Evolutionary conservation across 2,888 invertebrate species (phyloP), one percentile per base, ranked within the genome.

Genomic region (Sesia bembeciformis): DNA sequence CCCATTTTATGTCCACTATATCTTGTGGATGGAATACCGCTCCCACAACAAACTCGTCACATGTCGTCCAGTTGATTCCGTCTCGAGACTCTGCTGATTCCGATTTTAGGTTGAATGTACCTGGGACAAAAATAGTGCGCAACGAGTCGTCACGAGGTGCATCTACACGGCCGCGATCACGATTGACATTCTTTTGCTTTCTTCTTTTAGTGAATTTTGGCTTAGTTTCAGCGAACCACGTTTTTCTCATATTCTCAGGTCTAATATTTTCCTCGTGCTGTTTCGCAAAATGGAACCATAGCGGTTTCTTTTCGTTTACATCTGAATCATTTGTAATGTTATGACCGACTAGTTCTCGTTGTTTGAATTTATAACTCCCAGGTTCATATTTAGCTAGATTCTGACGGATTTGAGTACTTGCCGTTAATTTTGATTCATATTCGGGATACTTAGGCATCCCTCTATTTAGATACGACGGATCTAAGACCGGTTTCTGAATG

Each of bases 1-100:
- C 62, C 84, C 84, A 85, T 38, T 72, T 65, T 3, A 76, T 59
- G 49, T 78, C 63, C 0, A 82, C 62, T 38, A 84, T 66, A 52
- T 83, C 77, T 51, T 72, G 69, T 0, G 81, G 83, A 54, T 77
- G 71, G 58, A 83, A 82, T 0, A 65, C 54, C 0, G 70, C 60
- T 39, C 62, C 64, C 41, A 62, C 70, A 0, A 62, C 73, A 53
- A 84, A 83, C 54, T 84, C 72, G 3, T 76, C 71, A 56, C 84
- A 85, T 0, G 70, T 76, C 0, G 83, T 81, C 41, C 41, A 41
- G 5, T 41, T 41, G 41, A 41, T 41, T 6, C 41, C 41, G 7
- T 41, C 41, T 23, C 23, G 23, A 41, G 41, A 5, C 5, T 6
- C 5, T 5, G 41, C 41, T 6, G 5, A 7, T 6, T 41, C 7